Evolutionary conservation across 1,140 invertebrate genomes (phyloP).

Genomic region (Drosophila littoralis): DNA sequence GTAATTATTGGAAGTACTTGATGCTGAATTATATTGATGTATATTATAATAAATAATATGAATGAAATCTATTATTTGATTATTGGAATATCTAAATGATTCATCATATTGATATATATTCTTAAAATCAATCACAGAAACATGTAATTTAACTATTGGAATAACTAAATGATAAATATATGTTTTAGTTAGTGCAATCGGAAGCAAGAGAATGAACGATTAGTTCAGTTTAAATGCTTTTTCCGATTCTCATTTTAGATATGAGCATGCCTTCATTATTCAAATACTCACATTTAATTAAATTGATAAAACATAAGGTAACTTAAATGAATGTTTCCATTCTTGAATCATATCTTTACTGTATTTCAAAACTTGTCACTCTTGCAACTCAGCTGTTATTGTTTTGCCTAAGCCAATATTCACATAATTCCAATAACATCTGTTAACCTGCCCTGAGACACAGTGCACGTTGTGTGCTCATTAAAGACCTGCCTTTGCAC

Average conservation of each 20-base stretch:
- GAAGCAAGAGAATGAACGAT: too few species aligned
- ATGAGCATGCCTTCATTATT: background rate
- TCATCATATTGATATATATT: too few species aligned
- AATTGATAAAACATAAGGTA: background rate
- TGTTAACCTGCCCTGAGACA: constrained; percentile 10
- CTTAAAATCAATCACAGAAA: too few species aligned
- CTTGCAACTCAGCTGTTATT: background rate
- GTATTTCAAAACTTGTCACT: background rate
- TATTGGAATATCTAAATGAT: too few species aligned
- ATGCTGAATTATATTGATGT: too few species aligned
- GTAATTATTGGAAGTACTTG: too few species aligned
- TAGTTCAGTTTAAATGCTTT: too few species aligned
- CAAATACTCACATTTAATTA: background rate
- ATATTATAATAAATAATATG: too few species aligned
- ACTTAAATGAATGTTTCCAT: background rate
- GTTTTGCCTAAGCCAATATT: background rate
- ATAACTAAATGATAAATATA: too few species aligned
- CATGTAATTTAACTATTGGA: too few species aligned
- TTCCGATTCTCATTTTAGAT: background rate
- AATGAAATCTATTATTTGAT: too few species aligned
- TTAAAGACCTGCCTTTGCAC: constrained; percentile 40
- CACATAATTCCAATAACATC: constrained; percentile 15
- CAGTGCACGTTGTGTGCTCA: constrained; percentile 4
- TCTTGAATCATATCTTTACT: background rate
- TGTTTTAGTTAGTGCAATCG: too few species aligned